Evolutionary conservation across 1,140 invertebrate species (phyloP), one percentile per base, ranked within the genome.

Genomic region (Piezodorus guildinii): DNA sequence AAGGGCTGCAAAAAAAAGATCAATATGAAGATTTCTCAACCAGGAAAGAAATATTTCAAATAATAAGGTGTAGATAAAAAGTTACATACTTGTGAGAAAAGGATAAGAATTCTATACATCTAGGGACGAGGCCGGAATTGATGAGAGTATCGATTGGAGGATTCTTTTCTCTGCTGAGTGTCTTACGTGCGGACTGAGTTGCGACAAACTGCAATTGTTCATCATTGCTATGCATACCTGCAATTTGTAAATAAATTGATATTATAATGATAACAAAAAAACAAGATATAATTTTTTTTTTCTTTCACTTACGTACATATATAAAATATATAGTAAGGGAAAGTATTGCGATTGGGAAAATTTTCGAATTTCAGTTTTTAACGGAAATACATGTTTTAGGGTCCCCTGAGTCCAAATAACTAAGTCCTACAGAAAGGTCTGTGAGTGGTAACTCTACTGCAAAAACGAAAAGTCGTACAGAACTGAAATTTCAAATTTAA

Each of bases 121-220:
- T 81, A 6, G 91, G 92, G 15, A 98, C 85, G 68, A 97, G 84
- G 43, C 92, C 94, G 70, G 86, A 80, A 52, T 52, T 34, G 59
- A 98, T 93, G 78, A 98, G 86, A 15, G 82, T 77, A 74, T 94
- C 86, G 70, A 99, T 98, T 1, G 96, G 96, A 15, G 96, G 96
- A 77, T 92, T 93, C 67, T 86, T 83, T 73, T 98, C 94, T 15
- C 86, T 80, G 23, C 94, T 96, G 0, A 99, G 77, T 71, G 94
- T 87, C 72, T 96, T 95, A 45, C 96, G 80, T 51, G 88, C 89
- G 1, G 83, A 79, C 68, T 89, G 84, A 23, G 87, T 87, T 5
- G 86, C 84, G 54, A 77, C 67, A 4, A 90, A 79, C 69, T 85
- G 84, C 3, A 77, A 70, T 0, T 75, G 68, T 46, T 83, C 75